Evolutionary conservation across 2,797 vertebrate species (phyloP).

Genomic region (Borostomias antarcticus): DNA sequence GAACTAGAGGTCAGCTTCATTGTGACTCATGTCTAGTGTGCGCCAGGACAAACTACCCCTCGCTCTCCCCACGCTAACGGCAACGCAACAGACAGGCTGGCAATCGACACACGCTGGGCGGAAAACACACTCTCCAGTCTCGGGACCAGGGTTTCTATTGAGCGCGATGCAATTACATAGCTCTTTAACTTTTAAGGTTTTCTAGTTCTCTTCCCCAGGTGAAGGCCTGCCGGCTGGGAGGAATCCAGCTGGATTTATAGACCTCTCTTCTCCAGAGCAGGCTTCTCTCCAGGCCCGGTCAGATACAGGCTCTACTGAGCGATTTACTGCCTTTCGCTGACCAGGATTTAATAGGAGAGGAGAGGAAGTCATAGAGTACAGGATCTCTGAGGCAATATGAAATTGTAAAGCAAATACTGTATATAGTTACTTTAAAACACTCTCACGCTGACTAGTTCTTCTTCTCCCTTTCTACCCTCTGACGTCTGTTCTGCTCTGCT

Average conservation of each 20-base stretch:
- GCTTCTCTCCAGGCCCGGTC: conserved; percentile 8
- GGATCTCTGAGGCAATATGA: no score
- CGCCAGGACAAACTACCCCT: not conserved
- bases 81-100: not conserved
- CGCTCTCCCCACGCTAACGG: not conserved
- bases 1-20: not conserved
- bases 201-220: not conserved
- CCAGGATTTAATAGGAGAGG: not conserved
- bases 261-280: not conserved
- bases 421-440: no score
- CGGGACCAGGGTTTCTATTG: conserved; percentile 8
- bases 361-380: no score
- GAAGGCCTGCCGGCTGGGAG: not conserved
- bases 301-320: no score
- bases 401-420: no score
- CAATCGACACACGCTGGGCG: not conserved
- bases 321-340: not conserved
- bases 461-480: no score
- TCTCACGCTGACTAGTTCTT: no score
- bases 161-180: conserved; percentile 26
- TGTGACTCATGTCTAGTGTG: not conserved
- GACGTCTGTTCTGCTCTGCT: no score
- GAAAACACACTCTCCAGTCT: not conserved
- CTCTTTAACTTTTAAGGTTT: conserved; percentile 26
- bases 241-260: conserved; percentile 26